Evolutionary conservation across 2,797 vertebrate genomes (phyloP).

Genomic region (Smutsia temminckii): DNA sequence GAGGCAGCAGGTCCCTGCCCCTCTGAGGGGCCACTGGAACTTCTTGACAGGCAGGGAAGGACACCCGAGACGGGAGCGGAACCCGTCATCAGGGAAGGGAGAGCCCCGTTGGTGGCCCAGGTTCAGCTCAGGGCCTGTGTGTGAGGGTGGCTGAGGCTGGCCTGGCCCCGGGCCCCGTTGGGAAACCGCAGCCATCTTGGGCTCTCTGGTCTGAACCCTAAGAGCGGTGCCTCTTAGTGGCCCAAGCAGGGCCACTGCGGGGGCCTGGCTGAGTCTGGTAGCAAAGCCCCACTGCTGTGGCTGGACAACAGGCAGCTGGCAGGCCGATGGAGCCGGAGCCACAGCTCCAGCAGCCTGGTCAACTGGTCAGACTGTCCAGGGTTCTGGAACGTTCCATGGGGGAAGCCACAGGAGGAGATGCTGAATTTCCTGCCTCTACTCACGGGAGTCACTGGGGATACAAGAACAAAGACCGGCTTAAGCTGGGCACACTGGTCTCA

Average conservation of each 20-base stretch:
- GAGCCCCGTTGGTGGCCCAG: rapidly evolving
- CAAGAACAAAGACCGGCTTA: not conserved
- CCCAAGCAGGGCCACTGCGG: not conserved
- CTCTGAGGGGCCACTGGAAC: not conserved
- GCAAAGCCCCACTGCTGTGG: not conserved
- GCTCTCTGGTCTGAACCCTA: not conserved
- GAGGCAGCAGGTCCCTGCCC: not conserved
- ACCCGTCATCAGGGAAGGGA: not conserved
- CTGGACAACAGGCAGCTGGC: not conserved
- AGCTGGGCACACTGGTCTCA: not conserved
- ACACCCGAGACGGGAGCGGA: not conserved
- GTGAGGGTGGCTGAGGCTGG: too few species aligned
- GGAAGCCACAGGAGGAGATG: not conserved
- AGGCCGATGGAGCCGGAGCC: not conserved
- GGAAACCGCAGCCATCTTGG: not conserved
- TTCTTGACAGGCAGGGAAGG: not conserved
- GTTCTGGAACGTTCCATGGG: slow-evolving; percentile 47
- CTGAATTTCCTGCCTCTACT: slow-evolving; percentile 22
- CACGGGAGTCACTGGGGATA: not conserved
- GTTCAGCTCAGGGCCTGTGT: not conserved
- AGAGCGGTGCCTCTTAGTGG: not conserved
- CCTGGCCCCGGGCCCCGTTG: not conserved
- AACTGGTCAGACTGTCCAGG: not conserved
- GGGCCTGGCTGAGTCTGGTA: not conserved
- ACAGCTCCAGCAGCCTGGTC: not conserved